Evolutionary conservation across 2,888 invertebrate genomes (phyloP).

Genomic region (Agyllia agylla): DNA sequence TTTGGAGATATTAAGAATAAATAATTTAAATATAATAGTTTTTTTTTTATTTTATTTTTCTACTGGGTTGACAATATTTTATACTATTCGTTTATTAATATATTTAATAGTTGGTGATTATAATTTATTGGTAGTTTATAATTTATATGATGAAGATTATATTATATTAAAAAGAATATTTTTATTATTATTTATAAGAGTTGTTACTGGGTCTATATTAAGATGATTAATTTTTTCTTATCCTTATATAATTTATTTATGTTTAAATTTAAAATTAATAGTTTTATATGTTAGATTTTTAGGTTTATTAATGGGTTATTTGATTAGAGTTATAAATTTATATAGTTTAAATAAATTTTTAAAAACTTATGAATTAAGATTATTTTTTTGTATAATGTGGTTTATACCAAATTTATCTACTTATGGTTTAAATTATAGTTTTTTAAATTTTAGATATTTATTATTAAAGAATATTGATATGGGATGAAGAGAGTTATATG

Average conservation of each 20-base stretch:
- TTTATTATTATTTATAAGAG: slow-evolving; percentile 87
- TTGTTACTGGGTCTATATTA: slow-evolving; percentile 87
- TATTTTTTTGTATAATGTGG: slow-evolving; percentile 87
- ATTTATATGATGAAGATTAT: slow-evolving; percentile 88
- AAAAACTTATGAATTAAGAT: slow-evolving; percentile 82
- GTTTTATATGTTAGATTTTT: slow-evolving; percentile 87
- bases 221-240: slow-evolving; percentile 79
- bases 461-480: slow-evolving; percentile 87
- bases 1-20: slow-evolving; percentile 90
- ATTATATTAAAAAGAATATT: slow-evolving; percentile 87
- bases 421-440: slow-evolving; percentile 86
- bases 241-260: slow-evolving; percentile 89
- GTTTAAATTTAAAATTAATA: slow-evolving; percentile 88
- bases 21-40: slow-evolving; percentile 88
- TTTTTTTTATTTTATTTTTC: slow-evolving; percentile 91
- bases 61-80: slow-evolving; percentile 90
- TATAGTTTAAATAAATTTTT: slow-evolving; percentile 86
- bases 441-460: slow-evolving; percentile 85
- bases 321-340: slow-evolving; percentile 86
- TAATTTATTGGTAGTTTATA: slow-evolving; percentile 87
- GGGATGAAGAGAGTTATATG: slow-evolving; percentile 87
- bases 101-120: slow-evolving; percentile 88
- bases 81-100: slow-evolving; percentile 90
- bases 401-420: slow-evolving; percentile 89
- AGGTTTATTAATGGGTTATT: slow-evolving; percentile 85